Evolutionary conservation across 2,797 vertebrate species (phyloP), one percentile per base, ranked within the genome.

Genomic region (Erithacus rubecula): DNA sequence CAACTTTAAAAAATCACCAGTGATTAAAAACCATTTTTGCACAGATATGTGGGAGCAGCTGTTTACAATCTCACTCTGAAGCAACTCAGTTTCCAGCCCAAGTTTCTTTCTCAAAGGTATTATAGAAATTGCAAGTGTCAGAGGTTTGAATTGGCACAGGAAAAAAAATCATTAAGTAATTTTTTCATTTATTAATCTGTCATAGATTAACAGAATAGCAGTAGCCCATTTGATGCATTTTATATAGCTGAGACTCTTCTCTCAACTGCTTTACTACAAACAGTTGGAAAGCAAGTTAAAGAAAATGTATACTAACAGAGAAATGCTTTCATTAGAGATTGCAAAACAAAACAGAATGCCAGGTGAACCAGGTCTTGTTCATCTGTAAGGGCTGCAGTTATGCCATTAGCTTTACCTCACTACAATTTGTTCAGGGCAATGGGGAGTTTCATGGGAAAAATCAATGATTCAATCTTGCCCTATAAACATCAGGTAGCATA

Each of bases 391-490:
- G 44, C 30, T 65, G 41, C 27, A 56, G 80, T 43, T 84, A 47
- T 39, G 18, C 29, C 46, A 68, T 72, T 67, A 86, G 37, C 53
- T 95, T 95, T 86, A 60, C 53, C 69, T 78, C 46, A 34, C 49
- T 52, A 55, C 37, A 81, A 36, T 80, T 83, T 88, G 26, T 88
- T 81, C 69, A 64, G 60, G 29, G 47, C 39, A 94, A 46, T 27
- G 7, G 52, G 49, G 51, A 95, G 39, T 65, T 86, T 80, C 59
- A 36, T 4, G 16, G 52, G 16, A 83, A 90, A 96, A 96, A 95
- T 95, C 93, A 93, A 89, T 96, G 29, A 22, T 88, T 93, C 16
- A 1, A 32, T 93, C 84, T 67, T 30, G 39, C n/a, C 32, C 39
- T 59, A 34, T 74, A 75, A 95, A 89, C 44, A 89, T 41, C 59